These are phyloP conservation scores for Decapterus maruadsi DNA, from an alignment of 2,797 vertebrate genomes.

Conservation along the genomic window DNA sequence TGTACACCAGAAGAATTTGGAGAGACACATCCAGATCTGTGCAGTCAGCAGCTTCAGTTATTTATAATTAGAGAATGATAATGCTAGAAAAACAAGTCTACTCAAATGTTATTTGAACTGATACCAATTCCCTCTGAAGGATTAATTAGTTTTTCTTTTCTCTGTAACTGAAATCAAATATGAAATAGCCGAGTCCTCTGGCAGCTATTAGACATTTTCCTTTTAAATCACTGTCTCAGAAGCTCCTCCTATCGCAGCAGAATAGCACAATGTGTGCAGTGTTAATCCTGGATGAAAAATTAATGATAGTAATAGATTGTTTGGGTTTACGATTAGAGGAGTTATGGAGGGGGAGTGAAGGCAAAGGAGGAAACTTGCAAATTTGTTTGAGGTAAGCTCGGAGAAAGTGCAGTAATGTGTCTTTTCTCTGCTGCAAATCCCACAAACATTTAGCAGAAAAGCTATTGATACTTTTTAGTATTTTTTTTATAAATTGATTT, in stretches of 20 bases:
- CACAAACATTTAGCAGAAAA: conserved; percentile 58
- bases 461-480: conserved; percentile 29
- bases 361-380: conserved; percentile 14
- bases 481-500: no score
- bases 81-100: not conserved
- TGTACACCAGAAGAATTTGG: not conserved
- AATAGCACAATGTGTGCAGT: not conserved
- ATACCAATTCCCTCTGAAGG: not conserved
- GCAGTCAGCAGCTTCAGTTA: not conserved
- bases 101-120: not conserved
- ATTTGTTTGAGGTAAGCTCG: conserved; percentile 4
- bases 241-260: not conserved
- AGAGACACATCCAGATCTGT: not conserved
- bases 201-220: conserved; percentile 6
- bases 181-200: conserved; percentile 2
- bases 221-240: conserved; percentile 19
- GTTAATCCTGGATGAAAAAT: conserved; percentile 9
- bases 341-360: conserved; percentile 12
- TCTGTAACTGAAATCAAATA: not conserved
- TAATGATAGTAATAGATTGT: not conserved
- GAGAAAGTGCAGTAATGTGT: conserved; percentile 49
- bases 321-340: conserved; percentile 13
- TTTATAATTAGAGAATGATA: not conserved
- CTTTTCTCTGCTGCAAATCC: conserved; percentile 55
- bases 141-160: conserved; percentile 11